Percentiles rank a stretch among this genome's conserved stretches.
phyloP scores from a whole-genome alignment of 2,797 vertebrate species.

The Mastacembelus armatus region DNA sequence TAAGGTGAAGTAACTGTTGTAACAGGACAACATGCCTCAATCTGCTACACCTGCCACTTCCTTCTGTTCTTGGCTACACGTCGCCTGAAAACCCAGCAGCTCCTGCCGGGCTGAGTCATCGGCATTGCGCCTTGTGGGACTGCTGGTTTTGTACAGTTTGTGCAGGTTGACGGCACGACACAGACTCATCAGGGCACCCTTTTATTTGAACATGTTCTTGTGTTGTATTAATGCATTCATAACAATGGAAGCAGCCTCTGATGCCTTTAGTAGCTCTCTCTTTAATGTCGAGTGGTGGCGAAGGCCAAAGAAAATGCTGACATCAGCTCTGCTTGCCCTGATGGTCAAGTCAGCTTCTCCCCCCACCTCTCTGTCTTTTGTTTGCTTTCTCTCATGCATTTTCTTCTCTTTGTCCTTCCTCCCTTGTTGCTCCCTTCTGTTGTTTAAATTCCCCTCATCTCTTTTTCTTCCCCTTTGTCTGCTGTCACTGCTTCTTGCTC shows the following conservation, averaged over 20 bases:
- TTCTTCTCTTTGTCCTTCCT: neutral
- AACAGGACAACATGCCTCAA: slow-evolving; percentile 37
- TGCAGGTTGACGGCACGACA: neutral
- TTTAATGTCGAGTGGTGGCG: slow-evolving; percentile 40
- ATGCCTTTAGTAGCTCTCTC: slow-evolving; percentile 37
- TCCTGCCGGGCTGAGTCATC: slow-evolving; percentile 49
- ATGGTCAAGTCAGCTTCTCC: slow-evolving; percentile 29
- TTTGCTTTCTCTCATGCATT: slow-evolving; percentile 2
- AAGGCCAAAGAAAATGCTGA: slow-evolving; percentile 58
- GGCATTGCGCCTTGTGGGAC: neutral
- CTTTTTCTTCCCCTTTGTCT: slow-evolving; percentile 2
- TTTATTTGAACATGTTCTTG: slow-evolving; percentile 11
- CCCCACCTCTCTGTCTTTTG: neutral
- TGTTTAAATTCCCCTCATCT: slow-evolving; percentile 1
- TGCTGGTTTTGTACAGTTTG: slow-evolving; percentile 20
- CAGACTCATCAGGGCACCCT: neutral
- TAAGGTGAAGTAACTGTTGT: neutral
- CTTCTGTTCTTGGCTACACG: slow-evolving; percentile 53
- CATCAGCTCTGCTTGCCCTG: slow-evolving; percentile 55
- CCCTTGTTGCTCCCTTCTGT: neutral
- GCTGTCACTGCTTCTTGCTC: slow-evolving; percentile 8
- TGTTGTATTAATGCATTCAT: slow-evolving; percentile 19
- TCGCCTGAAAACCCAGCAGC: slow-evolving; percentile 40
- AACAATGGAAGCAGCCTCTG: slow-evolving; percentile 28
- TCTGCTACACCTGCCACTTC: slow-evolving; percentile 66